A percentile compares a stretch with the other conserved stretches of the same genome.
phyloP scores from a whole-genome alignment of 1,140 invertebrate genomes.

The Onthophagus taurus region DNA sequence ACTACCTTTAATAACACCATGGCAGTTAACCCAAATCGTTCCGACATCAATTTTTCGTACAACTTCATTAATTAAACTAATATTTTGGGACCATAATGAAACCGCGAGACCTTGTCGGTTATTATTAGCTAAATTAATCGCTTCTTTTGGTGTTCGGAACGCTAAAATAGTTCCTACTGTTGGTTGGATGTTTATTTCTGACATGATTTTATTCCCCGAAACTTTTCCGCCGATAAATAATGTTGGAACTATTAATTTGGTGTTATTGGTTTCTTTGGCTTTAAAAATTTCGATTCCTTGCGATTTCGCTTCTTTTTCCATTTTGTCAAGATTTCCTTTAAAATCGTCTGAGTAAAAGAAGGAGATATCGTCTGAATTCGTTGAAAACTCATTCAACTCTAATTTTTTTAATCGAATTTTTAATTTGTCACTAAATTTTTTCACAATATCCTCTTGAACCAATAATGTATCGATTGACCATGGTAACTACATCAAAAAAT shows the following conservation, averaged over 20 bases:
- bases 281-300: slow-evolving; percentile 26
- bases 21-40: slow-evolving; percentile 50
- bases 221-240: slow-evolving; percentile 25
- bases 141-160: slow-evolving; percentile 53
- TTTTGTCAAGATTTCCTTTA: slow-evolving; percentile 17
- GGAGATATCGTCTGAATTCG: too few species aligned
- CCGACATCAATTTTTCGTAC: slow-evolving; percentile 38
- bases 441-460: slow-evolving; percentile 46
- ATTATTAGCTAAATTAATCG: slow-evolving; percentile 47
- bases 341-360: too few species aligned
- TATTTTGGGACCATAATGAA: slow-evolving; percentile 50
- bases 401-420: slow-evolving; percentile 38
- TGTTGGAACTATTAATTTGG: slow-evolving; percentile 18
- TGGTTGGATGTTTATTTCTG: slow-evolving; percentile 31
- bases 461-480: slow-evolving; percentile 44
- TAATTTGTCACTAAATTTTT: slow-evolving; percentile 41
- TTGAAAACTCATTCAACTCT: too few species aligned
- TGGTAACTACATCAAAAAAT: slow-evolving; percentile 38
- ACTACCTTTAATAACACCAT: slow-evolving; percentile 44
- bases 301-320: slow-evolving; percentile 15
- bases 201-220: slow-evolving; percentile 28
- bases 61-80: slow-evolving; percentile 46
- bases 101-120: slow-evolving; percentile 42
- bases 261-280: slow-evolving; percentile 1
- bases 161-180: slow-evolving; percentile 42